Evolutionary conservation across 2,113 vertebrate species (phyloP).

Genomic region (Eudyptes chrysolophus): DNA sequence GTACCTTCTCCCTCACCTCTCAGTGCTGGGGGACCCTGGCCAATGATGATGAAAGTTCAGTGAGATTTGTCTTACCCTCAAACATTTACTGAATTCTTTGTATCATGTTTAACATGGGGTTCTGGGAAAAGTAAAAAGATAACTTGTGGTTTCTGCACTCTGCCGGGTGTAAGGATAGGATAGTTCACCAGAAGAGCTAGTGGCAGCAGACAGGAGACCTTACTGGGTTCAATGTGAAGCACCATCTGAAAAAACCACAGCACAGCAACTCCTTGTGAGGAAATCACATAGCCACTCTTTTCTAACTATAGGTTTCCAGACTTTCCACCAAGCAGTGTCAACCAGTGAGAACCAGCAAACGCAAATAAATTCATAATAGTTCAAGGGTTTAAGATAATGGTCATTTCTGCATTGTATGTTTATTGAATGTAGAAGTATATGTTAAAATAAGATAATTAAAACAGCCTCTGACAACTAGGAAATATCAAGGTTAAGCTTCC

Average conservation of each 20-base stretch:
- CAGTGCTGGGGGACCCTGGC: not conserved
- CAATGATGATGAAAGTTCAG: not conserved
- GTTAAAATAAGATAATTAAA: not conserved
- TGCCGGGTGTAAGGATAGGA: accelerated
- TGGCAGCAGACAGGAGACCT: not conserved
- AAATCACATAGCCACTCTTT: not conserved
- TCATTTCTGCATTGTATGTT: not conserved
- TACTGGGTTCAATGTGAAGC: not conserved
- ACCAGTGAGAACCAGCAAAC: not conserved
- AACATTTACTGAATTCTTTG: not conserved
- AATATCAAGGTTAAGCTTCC: not conserved
- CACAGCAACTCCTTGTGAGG: not conserved
- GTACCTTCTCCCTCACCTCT: not conserved
- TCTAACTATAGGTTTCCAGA: not conserved
- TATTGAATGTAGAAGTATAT: not conserved
- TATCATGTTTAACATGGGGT: not conserved
- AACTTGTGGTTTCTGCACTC: not conserved
- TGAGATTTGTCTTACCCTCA: not conserved
- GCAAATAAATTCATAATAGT: not conserved
- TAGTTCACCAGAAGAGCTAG: not conserved
- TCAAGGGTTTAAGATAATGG: not conserved
- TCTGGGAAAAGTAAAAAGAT: not conserved
- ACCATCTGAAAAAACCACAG: not conserved
- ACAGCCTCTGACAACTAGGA: not conserved
- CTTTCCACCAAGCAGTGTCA: not conserved